phyloP scores from a whole-genome alignment of 2,888 invertebrate species.

The Tenthredo scrophulariae region DNA sequence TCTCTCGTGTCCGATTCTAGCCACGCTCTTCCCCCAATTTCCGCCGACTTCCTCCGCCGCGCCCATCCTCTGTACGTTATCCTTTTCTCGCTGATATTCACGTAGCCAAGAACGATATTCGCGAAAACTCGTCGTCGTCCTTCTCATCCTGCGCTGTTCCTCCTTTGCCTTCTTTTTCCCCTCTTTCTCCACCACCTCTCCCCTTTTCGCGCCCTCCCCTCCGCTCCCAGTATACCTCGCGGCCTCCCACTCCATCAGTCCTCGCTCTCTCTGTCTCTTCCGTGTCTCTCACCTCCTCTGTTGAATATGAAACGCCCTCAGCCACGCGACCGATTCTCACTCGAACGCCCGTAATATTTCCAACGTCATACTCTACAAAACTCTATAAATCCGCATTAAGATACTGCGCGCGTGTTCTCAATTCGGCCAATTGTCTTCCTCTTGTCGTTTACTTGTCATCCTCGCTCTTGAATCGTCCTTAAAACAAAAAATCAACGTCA shows the following conservation, averaged over 20 bases:
- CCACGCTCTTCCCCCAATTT: constrained; percentile 22
- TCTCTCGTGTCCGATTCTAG: constrained; percentile 18
- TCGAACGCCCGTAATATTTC: constrained; percentile 24
- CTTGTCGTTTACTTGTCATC: constrained; percentile 26
- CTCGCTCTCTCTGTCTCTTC: constrained; percentile 54
- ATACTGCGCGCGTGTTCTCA: background rate
- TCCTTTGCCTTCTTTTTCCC: constrained; percentile 25
- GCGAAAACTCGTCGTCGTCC: constrained; percentile 41
- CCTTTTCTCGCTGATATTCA: constrained; percentile 57
- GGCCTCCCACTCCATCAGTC: constrained; percentile 57
- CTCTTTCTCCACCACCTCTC: constrained; percentile 57
- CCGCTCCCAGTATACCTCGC: constrained; percentile 74
- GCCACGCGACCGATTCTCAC: constrained; percentile 46
- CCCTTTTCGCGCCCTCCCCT: constrained; percentile 62
- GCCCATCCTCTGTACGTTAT: constrained; percentile 11
- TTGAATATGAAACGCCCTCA: constrained; percentile 48
- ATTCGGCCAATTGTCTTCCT: constrained; percentile 46
- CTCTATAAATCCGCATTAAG: background rate
- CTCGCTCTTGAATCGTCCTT: constrained; percentile 1
- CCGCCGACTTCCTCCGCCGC: background rate
- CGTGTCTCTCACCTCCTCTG: constrained; percentile 41
- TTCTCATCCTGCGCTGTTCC: background rate
- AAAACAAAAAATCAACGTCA: constrained; percentile 3
- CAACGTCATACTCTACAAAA: background rate
- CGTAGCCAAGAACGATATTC: background rate